phyloP scores from a whole-genome alignment of 2,888 invertebrate genomes.

The Drosophila robusta region DNA sequence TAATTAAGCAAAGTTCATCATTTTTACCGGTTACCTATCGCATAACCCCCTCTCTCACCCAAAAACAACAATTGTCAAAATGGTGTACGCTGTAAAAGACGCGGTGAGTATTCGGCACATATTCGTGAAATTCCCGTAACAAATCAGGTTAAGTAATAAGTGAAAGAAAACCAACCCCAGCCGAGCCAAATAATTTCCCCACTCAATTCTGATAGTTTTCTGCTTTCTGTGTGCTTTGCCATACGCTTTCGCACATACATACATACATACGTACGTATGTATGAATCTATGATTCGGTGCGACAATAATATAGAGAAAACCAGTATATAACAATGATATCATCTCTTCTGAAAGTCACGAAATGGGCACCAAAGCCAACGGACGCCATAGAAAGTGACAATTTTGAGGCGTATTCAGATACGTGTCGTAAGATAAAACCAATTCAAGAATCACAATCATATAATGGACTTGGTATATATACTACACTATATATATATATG shows the following conservation, averaged over 20 bases:
- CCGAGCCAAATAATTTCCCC: constrained; percentile 6
- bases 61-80: constrained; percentile 59
- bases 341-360: constrained; percentile 36
- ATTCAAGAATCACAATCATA: constrained; percentile 7
- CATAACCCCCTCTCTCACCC: not conserved
- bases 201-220: constrained; percentile 11
- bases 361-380: constrained; percentile 20
- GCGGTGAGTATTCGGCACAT: constrained; percentile 68
- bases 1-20: constrained; percentile 57
- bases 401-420: constrained; percentile 23
- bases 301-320: constrained; percentile 42
- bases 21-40: constrained; percentile 53
- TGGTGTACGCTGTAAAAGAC: constrained; percentile 82
- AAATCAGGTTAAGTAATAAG: constrained; percentile 48
- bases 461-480: constrained; percentile 2
- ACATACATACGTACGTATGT: constrained; percentile 9
- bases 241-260: constrained; percentile 43
- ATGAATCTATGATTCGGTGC: not conserved
- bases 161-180: constrained; percentile 20
- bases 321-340: constrained; percentile 62
- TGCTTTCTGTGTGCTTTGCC: constrained; percentile 17
- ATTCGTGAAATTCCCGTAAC: constrained; percentile 4
- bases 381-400: constrained; percentile 41
- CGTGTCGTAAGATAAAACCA: constrained; percentile 5
- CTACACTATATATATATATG: not conserved